Conservation (phyloP, 2,888 invertebrate species). For the Nephrocerus scutellatus region DNA sequence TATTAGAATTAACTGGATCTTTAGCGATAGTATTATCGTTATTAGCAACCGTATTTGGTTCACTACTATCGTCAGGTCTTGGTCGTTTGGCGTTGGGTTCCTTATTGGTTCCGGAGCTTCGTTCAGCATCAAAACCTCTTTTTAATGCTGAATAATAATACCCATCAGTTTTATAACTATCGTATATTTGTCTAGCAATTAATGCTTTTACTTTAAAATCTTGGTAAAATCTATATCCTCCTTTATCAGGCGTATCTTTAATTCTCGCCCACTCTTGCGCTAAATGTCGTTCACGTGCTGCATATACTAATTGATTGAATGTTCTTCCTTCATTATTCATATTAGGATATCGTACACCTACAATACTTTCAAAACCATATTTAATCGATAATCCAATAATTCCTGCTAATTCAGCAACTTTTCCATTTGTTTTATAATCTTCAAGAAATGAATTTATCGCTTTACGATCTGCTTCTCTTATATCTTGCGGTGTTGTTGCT, state of each 20-base stretch:
- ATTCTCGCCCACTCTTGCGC: constrained; percentile 5
- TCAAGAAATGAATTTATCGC: constrained; percentile 9
- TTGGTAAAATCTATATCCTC: not conserved
- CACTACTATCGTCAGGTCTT: constrained; percentile 6
- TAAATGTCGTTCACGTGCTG: constrained; percentile 4
- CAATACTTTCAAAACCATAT: constrained; percentile 12
- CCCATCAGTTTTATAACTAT: constrained; percentile 4
- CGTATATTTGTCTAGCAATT: constrained; percentile 4
- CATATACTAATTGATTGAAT: constrained; percentile 7
- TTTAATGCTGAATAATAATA: constrained; percentile 9
- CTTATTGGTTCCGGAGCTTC: constrained; percentile 6
- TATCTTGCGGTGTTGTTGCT: constrained; percentile 12
- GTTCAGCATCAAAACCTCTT: constrained; percentile 8
- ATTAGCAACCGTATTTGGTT: not conserved
- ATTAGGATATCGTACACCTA: no score
- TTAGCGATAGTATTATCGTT: constrained; percentile 8
- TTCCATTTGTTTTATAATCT: constrained; percentile 7
- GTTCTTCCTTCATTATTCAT: constrained; percentile 5
- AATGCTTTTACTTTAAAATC: constrained; percentile 4
- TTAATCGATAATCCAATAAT: constrained; percentile 6
- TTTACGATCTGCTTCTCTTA: constrained; percentile 6
- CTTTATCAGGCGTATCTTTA: constrained; percentile 3
- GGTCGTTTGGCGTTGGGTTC: constrained; percentile 10
- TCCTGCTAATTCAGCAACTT: constrained; percentile 4
- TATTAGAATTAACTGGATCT: constrained; percentile 8